Percentiles rank a stretch among this genome's conserved stretches.
These are phyloP conservation scores for Eristalis arbustorum DNA, from an alignment of 2,888 invertebrate genomes.

Conservation along the genomic window DNA sequence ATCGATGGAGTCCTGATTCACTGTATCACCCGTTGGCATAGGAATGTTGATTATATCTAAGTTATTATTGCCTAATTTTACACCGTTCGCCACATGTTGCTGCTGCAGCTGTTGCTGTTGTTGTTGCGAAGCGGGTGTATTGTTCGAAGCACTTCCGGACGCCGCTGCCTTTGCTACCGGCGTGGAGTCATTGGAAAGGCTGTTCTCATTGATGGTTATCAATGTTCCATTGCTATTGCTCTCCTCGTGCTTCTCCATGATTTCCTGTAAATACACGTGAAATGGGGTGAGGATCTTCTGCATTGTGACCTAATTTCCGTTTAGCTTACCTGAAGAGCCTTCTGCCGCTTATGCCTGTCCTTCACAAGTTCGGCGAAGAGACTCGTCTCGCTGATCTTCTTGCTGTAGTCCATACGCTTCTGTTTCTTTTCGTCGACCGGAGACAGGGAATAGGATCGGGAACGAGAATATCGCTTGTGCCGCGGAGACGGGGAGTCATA, in stretches of 20 bases:
- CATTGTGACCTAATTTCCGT: not conserved
- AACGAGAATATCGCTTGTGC: slow-evolving; percentile 72
- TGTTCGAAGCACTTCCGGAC: slow-evolving; percentile 14
- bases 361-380: slow-evolving; percentile 94
- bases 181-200: slow-evolving; percentile 77
- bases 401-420: slow-evolving; percentile 85
- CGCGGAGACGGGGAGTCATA: slow-evolving; percentile 78
- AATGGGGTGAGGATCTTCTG: not conserved
- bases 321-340: slow-evolving; percentile 82
- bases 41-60: slow-evolving; percentile 87
- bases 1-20: slow-evolving; percentile 50
- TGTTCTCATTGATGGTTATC: slow-evolving; percentile 77
- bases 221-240: slow-evolving; percentile 79
- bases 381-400: slow-evolving; percentile 93
- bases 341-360: slow-evolving; percentile 89
- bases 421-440: slow-evolving; percentile 76
- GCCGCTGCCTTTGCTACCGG: slow-evolving; percentile 70
- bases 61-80: slow-evolving; percentile 73
- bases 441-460: slow-evolving; percentile 80
- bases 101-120: slow-evolving; percentile 53
- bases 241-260: slow-evolving; percentile 85
- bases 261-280: slow-evolving; percentile 80
- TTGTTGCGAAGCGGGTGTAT: slow-evolving; percentile 24
- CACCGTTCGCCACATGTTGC: slow-evolving; percentile 74
- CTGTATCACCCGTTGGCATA: slow-evolving; percentile 81